Conservation (phyloP, 1,140 invertebrate genomes). For the Apis mellifera region Amel_HAv3.1 CM009942.2:6181501-6182000, state of each 20-base stretch:
- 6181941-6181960: conserved; percentile 26
- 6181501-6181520: conserved; percentile 3
- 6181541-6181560: not conserved
- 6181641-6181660: not conserved
- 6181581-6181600: not conserved
- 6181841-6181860: not conserved
- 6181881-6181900: conserved; percentile 51
- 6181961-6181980: not conserved
- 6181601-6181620: not conserved
- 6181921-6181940: conserved; percentile 18
- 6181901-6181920: not conserved
- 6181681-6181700: not conserved
- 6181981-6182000: no score
- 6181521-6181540: not conserved
- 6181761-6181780: conserved; percentile 54
- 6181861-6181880: conserved; percentile 43
- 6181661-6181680: not conserved
- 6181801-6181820: conserved; percentile 48
- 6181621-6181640: no score
- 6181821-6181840: conserved; percentile 31
- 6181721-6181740: conserved; percentile 56
- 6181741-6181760: conserved; percentile 55
- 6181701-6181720: conserved; percentile 38
- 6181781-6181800: conserved; percentile 47
- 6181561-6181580: conserved; percentile 17